Evolutionary conservation across 2,113 vertebrate species (phyloP).

Genomic region (Chionomys nivalis): DNA sequence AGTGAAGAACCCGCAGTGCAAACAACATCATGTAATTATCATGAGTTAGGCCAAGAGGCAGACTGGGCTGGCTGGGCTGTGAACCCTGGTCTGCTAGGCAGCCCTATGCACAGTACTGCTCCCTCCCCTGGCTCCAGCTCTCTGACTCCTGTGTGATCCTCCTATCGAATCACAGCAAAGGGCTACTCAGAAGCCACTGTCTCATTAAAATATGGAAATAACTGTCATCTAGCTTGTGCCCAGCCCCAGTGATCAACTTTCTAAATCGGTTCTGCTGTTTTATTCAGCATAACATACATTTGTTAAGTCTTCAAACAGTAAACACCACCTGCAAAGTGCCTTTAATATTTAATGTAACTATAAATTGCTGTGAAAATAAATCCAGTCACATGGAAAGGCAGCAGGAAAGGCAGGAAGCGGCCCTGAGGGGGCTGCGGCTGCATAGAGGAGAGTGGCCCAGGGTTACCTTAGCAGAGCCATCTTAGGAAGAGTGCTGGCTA

Average conservation of each 20-base stretch:
- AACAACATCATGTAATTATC: not conserved
- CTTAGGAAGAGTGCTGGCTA: too few species aligned
- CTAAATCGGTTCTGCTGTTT: constrained; percentile 39
- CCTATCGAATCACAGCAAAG: fast-evolving
- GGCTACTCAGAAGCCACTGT: not conserved
- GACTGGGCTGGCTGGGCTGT: not conserved
- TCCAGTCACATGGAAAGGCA: constrained; percentile 52
- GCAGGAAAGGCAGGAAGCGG: constrained; percentile 6
- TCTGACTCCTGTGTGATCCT: not conserved
- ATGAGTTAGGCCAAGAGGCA: not conserved
- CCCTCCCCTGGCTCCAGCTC: fast-evolving
- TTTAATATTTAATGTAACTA: constrained; percentile 76
- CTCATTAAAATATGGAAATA: constrained; percentile 28
- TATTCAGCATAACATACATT: constrained; percentile 27
- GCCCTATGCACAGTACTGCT: fast-evolving
- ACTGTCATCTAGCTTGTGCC: not conserved
- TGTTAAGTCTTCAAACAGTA: constrained; percentile 70
- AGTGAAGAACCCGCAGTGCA: not conserved
- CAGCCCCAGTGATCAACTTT: constrained; percentile 16
- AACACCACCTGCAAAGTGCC: constrained; percentile 76
- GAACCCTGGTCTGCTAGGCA: not conserved
- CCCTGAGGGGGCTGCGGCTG: not conserved
- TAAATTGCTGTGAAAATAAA: constrained; percentile 76
- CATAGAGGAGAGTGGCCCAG: fast-evolving
- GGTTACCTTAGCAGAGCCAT: not conserved